A percentile compares a stretch with the other conserved stretches of the same genome.
Conservation (phyloP, 2,888 invertebrate genomes). For the Galerucella pusilla region DNA sequence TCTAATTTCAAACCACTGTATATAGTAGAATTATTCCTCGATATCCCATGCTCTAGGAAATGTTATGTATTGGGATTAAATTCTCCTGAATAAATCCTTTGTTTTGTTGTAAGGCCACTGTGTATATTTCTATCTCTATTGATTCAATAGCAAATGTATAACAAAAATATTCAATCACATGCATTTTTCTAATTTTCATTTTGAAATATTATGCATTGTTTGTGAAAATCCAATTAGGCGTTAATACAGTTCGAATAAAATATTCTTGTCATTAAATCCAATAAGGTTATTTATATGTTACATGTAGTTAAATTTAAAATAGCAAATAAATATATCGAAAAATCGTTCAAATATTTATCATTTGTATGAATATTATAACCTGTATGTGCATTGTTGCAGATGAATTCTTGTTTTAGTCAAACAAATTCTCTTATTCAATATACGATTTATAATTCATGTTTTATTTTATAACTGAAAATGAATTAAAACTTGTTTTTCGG, state of each 20-base stretch:
- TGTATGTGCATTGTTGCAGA: background rate
- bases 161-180: too few relatives aligned
- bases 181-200: slow-evolving; percentile 2
- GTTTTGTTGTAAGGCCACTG: too few relatives aligned
- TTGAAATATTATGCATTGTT: slow-evolving; percentile 2
- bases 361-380: background rate
- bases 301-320: slow-evolving; percentile 11
- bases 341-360: slow-evolving; percentile 6
- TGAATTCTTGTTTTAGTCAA: background rate
- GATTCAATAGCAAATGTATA: too few relatives aligned
- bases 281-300: slow-evolving; percentile 1
- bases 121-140: too few relatives aligned
- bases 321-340: slow-evolving; percentile 5
- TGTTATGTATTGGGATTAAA: too few relatives aligned
- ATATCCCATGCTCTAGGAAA: too few relatives aligned
- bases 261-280: slow-evolving; percentile 8
- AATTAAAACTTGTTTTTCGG: background rate
- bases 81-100: too few relatives aligned
- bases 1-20: too few relatives aligned
- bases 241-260: background rate
- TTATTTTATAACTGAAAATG: background rate
- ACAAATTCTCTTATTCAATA: background rate
- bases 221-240: slow-evolving; percentile 2
- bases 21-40: too few relatives aligned
- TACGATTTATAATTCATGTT: background rate